Evolutionary conservation across 2,888 invertebrate genomes (phyloP), one percentile per base, ranked within the genome.

Genomic region (Tubulanus polymorphus): DNA sequence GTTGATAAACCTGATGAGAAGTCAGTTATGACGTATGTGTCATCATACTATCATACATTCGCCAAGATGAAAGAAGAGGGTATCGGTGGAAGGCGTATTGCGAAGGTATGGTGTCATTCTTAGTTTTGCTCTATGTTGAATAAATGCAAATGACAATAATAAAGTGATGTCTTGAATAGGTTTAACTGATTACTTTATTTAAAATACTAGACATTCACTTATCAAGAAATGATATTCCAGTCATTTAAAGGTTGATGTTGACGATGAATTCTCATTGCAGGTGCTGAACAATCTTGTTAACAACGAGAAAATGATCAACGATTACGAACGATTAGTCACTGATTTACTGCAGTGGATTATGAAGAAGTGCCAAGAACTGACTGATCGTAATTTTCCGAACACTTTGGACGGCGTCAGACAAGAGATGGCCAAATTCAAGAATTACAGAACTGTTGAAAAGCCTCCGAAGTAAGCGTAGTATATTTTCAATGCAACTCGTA

Each of bases 41-140:
- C 97, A 1, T 93, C 94, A 18, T 97, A 96, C 82, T 99, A 99
- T 81, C 97, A 99, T 82, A 95, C 96, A 55, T 99, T 99, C 83
- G 96, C 97, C 46, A 86, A 95, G 67, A 95, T 97, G 93, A 97
- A 96, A 84, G 94, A 92, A 75, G 97, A 97, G 76, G 91, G 93
- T 83, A 97, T 96, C 79, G 95, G 95, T 67, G 96, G 96, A 30
- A 87, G 93, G 70, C 85, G 97, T 76, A 96, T 99, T 74, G 96
- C 95, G 37, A 99, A 97, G 81, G 94, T 94, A 79, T 84, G 85
- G n/a, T n/a, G n/a, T n/a, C n/a, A n/a, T n/a, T n/a, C n/a, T n/a
- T n/a, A n/a, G n/a, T 80, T 10, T 10, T 35, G n/a, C 12, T 12
- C n/a, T 35, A 12, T 35, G n/a, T 35, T 12, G 12, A n/a, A 12